Conservation (phyloP, 2,113 vertebrate genomes). For the Motacilla tschutschensis region DNA sequence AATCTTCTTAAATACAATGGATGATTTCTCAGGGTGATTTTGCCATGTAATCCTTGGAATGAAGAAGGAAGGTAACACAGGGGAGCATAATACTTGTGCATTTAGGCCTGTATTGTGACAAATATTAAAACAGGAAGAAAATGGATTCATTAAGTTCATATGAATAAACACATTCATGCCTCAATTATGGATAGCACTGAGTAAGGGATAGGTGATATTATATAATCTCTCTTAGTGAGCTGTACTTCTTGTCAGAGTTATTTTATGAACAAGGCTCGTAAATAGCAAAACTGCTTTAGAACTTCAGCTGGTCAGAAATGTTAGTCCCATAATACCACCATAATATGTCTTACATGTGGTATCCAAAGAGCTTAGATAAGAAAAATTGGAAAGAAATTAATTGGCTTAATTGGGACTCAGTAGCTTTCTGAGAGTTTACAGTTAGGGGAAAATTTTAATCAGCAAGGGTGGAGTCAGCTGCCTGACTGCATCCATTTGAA, state of each 20-base stretch:
- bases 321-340: not conserved
- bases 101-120: not conserved
- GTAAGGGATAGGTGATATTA: not conserved
- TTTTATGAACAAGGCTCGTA: not conserved
- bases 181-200: not conserved
- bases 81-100: not conserved
- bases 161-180: not conserved
- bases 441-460: not conserved
- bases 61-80: not conserved
- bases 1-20: not conserved
- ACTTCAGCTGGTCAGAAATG: not conserved
- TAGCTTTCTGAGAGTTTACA: not conserved
- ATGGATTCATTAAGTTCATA: not conserved
- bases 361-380: slow-evolving; percentile 8
- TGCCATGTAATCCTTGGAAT: not conserved
- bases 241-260: not conserved
- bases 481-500: not conserved
- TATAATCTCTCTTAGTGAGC: not conserved
- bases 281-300: not conserved
- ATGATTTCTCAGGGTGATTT: not conserved
- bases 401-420: not conserved
- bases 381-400: slow-evolving; percentile 25
- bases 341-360: not conserved
- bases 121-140: not conserved
- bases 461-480: not conserved